Conservation (phyloP, 2,797 vertebrate genomes). For the Sphenodon punctatus region DNA sequence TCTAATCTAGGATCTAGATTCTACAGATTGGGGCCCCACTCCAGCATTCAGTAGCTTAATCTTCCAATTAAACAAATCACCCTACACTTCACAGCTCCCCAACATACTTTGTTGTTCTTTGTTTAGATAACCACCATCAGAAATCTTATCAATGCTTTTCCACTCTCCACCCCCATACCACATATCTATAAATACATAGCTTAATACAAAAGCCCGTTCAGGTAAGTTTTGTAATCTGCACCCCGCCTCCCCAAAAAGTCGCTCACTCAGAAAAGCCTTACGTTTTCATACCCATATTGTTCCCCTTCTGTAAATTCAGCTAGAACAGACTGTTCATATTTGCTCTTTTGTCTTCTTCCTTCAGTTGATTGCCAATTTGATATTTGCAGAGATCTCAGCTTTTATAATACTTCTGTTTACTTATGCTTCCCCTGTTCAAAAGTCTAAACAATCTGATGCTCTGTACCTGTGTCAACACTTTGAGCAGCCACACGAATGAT, state of each 20-base stretch:
- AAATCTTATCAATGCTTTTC: background rate
- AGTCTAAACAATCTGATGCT: background rate
- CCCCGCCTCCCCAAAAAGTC: too few relatives aligned
- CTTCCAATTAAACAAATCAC: background rate
- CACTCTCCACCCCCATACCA: too few relatives aligned
- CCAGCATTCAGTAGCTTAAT: background rate
- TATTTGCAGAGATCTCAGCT: background rate
- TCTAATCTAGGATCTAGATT: background rate
- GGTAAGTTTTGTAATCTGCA: too few relatives aligned
- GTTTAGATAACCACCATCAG: background rate
- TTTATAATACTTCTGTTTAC: too few relatives aligned
- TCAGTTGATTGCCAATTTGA: background rate
- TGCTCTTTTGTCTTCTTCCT: background rate
- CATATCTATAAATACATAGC: background rate
- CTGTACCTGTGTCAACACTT: background rate
- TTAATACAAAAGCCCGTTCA: background rate
- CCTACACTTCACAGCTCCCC: background rate
- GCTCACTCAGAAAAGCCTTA: too few relatives aligned
- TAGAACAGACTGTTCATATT: background rate
- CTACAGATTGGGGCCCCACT: background rate
- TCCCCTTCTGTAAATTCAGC: too few relatives aligned
- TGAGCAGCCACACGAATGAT: slow-evolving; percentile 1
- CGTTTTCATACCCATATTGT: too few relatives aligned
- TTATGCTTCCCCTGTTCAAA: too few relatives aligned
- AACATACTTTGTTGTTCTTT: background rate